Evolutionary conservation across 23 tunicate genomes (phyloP), one percentile per base, ranked within the genome.

Genomic region (Styela plicata): DNA sequence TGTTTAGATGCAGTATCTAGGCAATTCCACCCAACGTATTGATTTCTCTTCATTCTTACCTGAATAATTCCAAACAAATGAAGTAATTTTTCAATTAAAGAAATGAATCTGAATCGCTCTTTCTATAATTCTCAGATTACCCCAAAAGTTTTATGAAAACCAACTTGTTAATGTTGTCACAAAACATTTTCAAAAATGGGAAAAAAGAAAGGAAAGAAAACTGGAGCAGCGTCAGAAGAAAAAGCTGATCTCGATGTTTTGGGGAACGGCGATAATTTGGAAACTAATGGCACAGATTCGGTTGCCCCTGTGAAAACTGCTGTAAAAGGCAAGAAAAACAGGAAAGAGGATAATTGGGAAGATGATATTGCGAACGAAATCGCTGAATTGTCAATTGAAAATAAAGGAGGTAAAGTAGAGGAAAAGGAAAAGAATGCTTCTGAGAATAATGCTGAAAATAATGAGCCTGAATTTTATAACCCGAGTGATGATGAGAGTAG

Each of bases 121-220:
- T n/a, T n/a, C n/a, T n/a, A n/a, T n/a, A n/a, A n/a, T n/a, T n/a
- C n/a, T 44, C 57, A 44, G 57, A 44, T 5, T 44, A 5, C 7
- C 57, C 13, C 13, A 7, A 44, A 44, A 44, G 13, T 44, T 44
- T 13, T 44, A 44, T 44, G 10, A 44, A 5, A 44, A 5, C 13
- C 57, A 44, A 44, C 57, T 44, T 44, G 57, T 44, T 44, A 44
- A 44, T 44, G 57, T 44, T 44, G 57, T 44, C 57, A 5, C 57
- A 44, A 44, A 44, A 44, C 7, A 44, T 5, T 13, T 44, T 44
- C 36, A 71, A 71, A 21, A 31, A 71, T 71, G 77, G 77, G 77
- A 28, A 71, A 71, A 32, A 71, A 71, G 37, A 71, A 71, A 30
- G 77, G 77, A 31, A 71, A 71, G 77, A 71, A 71, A 36, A 32